These are phyloP conservation scores for Drosophila kepulauana DNA, from an alignment of 1,140 invertebrate species.

Conservation along the genomic window DNA sequence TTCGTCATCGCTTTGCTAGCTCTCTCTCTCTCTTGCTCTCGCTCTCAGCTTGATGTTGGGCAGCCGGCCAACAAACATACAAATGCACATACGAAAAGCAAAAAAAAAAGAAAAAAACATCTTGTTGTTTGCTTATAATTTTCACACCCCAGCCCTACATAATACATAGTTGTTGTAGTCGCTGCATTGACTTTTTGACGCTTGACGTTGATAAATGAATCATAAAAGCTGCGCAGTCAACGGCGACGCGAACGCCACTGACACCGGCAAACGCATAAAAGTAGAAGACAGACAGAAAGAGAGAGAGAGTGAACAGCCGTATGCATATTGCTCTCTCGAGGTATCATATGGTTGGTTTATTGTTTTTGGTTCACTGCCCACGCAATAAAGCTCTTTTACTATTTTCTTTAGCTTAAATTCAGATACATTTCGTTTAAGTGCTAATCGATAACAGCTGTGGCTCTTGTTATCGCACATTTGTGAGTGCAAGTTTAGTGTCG, in stretches of 20 bases:
- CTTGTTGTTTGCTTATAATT: conserved; percentile 62
- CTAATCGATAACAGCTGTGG: conserved; percentile 68
- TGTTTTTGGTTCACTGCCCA: conserved; percentile 34
- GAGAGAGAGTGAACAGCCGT: not conserved
- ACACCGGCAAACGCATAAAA: conserved; percentile 41
- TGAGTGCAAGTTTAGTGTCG: conserved; percentile 19
- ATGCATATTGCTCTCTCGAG: not conserved
- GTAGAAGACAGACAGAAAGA: not conserved
- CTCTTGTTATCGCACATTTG: conserved; percentile 65
- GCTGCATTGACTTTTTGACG: conserved; percentile 70
- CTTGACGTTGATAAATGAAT: conserved; percentile 81
- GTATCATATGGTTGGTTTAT: conserved; percentile 33
- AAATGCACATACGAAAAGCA: conserved; percentile 32
- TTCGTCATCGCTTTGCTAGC: conserved; percentile 32
- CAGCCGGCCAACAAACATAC: conserved; percentile 65
- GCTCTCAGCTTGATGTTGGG: conserved; percentile 38
- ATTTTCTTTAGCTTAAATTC: conserved; percentile 37
- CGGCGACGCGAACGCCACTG: conserved; percentile 1
- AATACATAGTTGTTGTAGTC: conserved; percentile 36
- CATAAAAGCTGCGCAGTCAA: conserved; percentile 72
- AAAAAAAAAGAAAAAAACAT: conserved; percentile 15
- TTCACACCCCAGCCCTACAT: conserved; percentile 50
- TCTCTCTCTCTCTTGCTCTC: not conserved
- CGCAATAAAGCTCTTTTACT: conserved; percentile 44
- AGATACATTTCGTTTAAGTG: conserved; percentile 27